Conservation (phyloP, 2,888 invertebrate species). For the Agonopterix alstromeriana region DNA sequence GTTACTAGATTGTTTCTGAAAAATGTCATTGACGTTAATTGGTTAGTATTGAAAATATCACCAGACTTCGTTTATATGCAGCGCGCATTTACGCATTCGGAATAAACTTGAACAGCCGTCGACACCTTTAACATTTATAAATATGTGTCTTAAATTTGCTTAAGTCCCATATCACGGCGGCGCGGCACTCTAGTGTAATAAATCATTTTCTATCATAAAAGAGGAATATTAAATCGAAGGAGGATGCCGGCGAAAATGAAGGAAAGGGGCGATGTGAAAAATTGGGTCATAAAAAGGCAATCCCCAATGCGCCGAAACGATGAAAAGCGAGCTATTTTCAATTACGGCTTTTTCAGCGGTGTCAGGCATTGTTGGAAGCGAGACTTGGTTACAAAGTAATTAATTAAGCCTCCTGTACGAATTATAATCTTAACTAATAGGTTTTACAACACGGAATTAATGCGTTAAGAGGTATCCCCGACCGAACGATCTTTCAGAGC, state of each 20-base stretch:
- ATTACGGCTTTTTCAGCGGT: constrained; percentile 31
- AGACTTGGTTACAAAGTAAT: constrained; percentile 8
- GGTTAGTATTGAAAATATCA: no score
- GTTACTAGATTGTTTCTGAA: no score
- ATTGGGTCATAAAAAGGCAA: constrained; percentile 63
- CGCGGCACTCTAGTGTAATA: constrained; percentile 41
- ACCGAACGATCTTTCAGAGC: no score
- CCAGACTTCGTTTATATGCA: no score
- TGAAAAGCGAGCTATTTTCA: constrained; percentile 53
- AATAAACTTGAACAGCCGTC: background rate
- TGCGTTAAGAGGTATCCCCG: no score
- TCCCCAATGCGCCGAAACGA: constrained; percentile 46
- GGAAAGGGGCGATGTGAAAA: constrained; percentile 50
- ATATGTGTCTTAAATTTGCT: constrained; percentile 27
- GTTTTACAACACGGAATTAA: no score
- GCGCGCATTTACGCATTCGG: no score
- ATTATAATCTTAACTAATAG: no score
- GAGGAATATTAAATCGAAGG: constrained; percentile 63
- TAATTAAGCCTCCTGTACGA: constrained; percentile 1
- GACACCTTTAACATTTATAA: constrained; percentile 2
- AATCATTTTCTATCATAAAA: constrained; percentile 59
- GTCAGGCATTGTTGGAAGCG: constrained; percentile 5
- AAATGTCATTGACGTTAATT: no score
- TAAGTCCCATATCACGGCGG: constrained; percentile 39
- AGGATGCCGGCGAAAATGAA: constrained; percentile 43